Conservation (phyloP, 2,888 invertebrate species). For the Willowsia nigromaculata region DNA sequence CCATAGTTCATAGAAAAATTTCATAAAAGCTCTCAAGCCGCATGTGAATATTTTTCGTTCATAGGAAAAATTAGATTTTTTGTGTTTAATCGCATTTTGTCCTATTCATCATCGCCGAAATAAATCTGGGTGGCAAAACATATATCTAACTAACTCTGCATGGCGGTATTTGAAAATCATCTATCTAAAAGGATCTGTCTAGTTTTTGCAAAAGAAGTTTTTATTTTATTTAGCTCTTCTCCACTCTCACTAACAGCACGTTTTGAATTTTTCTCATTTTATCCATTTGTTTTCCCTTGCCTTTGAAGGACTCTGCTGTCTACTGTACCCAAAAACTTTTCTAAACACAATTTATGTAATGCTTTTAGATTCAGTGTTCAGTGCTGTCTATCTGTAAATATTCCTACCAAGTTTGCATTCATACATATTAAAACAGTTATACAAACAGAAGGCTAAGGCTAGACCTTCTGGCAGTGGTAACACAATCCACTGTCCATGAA, state of each 20-base stretch:
- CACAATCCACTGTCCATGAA: neutral
- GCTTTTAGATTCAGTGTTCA: no score
- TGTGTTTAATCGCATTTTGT: neutral
- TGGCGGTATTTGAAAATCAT: neutral
- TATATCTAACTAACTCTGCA: neutral
- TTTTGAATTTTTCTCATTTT: neutral
- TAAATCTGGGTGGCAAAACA: neutral
- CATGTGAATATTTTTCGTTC: no score
- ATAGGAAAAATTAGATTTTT: no score
- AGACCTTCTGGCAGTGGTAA: neutral
- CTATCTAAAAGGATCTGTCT: neutral
- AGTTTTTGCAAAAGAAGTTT: neutral
- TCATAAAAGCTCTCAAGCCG: no score
- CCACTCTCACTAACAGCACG: neutral
- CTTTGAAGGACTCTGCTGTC: neutral
- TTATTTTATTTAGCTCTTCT: neutral
- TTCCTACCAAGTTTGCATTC: neutral
- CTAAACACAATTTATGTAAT: neutral
- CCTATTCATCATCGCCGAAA: neutral
- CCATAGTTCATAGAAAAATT: no score
- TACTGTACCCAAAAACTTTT: neutral
- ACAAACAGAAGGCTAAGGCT: neutral
- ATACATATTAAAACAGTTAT: neutral
- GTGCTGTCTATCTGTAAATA: no score
- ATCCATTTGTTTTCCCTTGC: neutral